Conservation (phyloP, 2,113 vertebrate genomes). For the Axis porcinus region DNA sequence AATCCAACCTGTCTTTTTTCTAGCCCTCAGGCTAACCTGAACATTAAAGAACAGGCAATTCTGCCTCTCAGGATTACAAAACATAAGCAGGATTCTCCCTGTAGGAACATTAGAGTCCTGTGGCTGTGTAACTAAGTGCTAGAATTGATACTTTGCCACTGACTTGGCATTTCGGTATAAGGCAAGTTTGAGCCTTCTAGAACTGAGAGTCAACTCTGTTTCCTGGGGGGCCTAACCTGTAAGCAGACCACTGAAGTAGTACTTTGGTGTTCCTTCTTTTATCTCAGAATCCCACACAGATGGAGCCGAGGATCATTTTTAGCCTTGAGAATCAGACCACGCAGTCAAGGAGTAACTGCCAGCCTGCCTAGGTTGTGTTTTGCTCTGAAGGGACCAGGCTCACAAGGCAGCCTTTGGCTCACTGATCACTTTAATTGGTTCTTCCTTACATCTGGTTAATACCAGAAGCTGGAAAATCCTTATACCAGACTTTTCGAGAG, state of each 20-base stretch:
- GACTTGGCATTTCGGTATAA: slow-evolving; percentile 39
- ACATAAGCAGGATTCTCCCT: not conserved
- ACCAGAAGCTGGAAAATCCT: slow-evolving; percentile 19
- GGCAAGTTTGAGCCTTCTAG: slow-evolving; percentile 28
- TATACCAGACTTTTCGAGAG: not conserved
- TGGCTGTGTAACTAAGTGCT: slow-evolving; percentile 8
- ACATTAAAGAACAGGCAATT: slow-evolving; percentile 7
- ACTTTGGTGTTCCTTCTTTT: slow-evolving; percentile 18
- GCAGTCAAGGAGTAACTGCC: not conserved
- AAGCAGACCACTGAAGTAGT: not conserved
- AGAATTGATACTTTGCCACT: slow-evolving; percentile 38
- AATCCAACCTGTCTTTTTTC: not conserved
- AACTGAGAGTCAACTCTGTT: not conserved
- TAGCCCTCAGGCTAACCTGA: slow-evolving; percentile 1
- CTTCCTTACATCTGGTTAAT: not conserved
- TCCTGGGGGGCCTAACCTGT: not conserved
- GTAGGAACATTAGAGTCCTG: not conserved
- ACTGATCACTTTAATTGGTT: slow-evolving; percentile 26
- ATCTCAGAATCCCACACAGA: not conserved
- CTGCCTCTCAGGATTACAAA: slow-evolving; percentile 12
- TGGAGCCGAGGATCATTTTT: not conserved
- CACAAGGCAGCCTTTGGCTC: not conserved
- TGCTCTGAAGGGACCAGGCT: not conserved
- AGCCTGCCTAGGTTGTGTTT: not conserved
- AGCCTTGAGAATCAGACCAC: slow-evolving; percentile 1